Conservation (phyloP, 2,888 invertebrate species). For the Sepiola atlantica region DNA sequence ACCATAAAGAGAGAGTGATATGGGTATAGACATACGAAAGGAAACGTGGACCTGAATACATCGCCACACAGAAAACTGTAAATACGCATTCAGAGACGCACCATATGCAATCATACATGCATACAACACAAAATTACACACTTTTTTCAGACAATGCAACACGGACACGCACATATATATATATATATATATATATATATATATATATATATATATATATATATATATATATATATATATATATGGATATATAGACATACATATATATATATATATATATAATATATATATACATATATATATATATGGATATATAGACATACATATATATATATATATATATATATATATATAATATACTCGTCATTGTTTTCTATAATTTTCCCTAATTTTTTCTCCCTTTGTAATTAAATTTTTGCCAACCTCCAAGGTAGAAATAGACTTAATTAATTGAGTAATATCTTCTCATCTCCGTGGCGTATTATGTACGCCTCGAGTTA, state of each 20-base stretch:
- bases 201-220: not conserved
- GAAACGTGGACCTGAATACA: not conserved
- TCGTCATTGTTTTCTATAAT: not conserved
- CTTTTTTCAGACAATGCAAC: no score
- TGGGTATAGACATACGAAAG: not conserved
- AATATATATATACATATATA: not conserved
- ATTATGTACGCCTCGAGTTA: conserved; percentile 32
- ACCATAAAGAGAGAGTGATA: not conserved
- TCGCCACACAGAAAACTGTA: no score
- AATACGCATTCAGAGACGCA: no score
- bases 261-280: no score
- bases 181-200: not conserved
- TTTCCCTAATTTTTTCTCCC: not conserved
- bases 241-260: not conserved
- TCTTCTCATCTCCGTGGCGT: not conserved
- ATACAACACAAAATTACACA: no score
- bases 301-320: not conserved
- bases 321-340: no score
- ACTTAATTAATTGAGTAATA: conserved; percentile 20
- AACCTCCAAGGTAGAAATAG: not conserved
- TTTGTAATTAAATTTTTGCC: conserved; percentile 32
- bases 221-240: not conserved
- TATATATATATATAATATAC: not conserved
- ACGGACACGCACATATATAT: not conserved
- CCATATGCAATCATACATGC: not conserved